phyloP scores from a whole-genome alignment of 2,113 vertebrate species.

The Gracilinanus agilis region DNA sequence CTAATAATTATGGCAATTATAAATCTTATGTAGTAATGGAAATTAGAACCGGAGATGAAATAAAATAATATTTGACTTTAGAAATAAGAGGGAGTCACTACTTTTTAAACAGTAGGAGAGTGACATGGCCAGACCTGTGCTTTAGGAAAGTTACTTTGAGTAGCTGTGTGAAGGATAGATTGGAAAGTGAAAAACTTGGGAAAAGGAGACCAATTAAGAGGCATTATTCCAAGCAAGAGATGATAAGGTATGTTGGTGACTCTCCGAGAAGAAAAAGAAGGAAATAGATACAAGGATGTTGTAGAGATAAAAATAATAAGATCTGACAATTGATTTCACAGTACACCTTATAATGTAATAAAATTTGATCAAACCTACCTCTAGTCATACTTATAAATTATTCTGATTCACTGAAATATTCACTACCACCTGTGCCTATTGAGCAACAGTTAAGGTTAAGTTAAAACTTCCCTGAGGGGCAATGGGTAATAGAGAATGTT shows the following conservation, averaged over 20 bases:
- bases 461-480: neutral
- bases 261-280: neutral
- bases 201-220: neutral
- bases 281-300: neutral
- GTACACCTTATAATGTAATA: neutral
- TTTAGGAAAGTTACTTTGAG: neutral
- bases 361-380: neutral
- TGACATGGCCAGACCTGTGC: neutral
- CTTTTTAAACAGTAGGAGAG: neutral
- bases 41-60: neutral
- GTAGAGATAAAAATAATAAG: neutral
- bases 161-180: neutral
- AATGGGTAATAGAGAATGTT: neutral
- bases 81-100: neutral
- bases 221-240: neutral
- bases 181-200: neutral
- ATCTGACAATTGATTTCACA: neutral
- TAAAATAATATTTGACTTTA: neutral
- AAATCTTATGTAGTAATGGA: neutral
- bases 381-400: neutral
- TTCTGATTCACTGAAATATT: neutral
- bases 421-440: neutral
- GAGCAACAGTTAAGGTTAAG: neutral
- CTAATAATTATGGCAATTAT: neutral
- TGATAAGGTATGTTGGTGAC: neutral